Base-by-base conservation (phyloP, 2,888 invertebrate genomes). In the Allacma fusca region DNA sequence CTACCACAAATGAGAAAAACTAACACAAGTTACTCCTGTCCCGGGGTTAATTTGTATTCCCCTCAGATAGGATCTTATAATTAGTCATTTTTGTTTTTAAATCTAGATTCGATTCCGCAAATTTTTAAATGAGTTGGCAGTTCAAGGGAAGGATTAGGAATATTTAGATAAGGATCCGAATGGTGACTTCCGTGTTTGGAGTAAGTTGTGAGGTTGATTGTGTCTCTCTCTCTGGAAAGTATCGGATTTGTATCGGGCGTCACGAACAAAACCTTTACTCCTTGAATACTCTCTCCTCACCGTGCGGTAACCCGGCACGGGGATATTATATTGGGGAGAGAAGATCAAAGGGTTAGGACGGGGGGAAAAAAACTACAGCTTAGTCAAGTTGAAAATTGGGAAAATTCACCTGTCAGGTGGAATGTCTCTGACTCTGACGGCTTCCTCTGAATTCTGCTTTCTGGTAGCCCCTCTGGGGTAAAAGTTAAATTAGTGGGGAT, bases 371-470 rank as follows among this genome's bases (percentile, higher is more conserved):
- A 44, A 28, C 57, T 50, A 70, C 76, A 76, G 59, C n/a, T 76
- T 76, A 77, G 67, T 77, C 72, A 77, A 77, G 72, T 77, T 71
- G 77, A 77, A 77, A 77, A 77, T 77, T 76, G 73, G 72, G 44
- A 72, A 65, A 62, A 72, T 67, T 77, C 67, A 77, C 77, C 77
- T 77, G 77, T 77, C 77, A 77, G 77, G 77, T 77, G 69, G 67
- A 68, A 76, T 67, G 67, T 67, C 44, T 24, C 77, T 72, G 77
- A 44, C n/a, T 65, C 65, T 77, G 72, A 72, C 72, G 50, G 50
- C 23, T 77, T 59, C 29, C 62, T n/a, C 50, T 44, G 44, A 50
- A 67, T 67, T 65, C 65, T 40, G n/a, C 26, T 4, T 40, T 62
- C 19, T 50, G 43, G 23, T 40, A 74, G 57, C 26, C 44, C 74